A percentile compares a stretch with the other conserved stretches of the same genome.
Conservation (phyloP, 2,888 invertebrate species). For the Dromius quadrimaculatus region DNA sequence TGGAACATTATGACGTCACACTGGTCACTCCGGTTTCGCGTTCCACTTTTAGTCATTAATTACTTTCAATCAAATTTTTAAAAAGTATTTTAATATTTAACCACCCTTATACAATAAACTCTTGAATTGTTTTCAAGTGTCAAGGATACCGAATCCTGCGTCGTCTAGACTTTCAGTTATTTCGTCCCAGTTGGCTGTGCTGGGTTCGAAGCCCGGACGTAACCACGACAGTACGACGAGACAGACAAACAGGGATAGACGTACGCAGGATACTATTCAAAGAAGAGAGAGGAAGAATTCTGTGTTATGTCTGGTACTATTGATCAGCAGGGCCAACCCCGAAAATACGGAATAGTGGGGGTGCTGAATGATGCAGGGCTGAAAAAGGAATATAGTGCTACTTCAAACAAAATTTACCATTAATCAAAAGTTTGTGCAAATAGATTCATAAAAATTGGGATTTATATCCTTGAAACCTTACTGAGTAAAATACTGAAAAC, state of each 20-base stretch:
- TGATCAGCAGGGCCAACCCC: slow-evolving; percentile 24
- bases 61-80: too few relatives aligned
- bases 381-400: too few relatives aligned
- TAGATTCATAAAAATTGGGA: too few relatives aligned
- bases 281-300: not conserved
- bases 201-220: slow-evolving; percentile 36
- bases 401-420: too few relatives aligned
- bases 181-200: not conserved
- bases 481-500: too few relatives aligned
- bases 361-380: not conserved
- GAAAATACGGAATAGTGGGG: not conserved
- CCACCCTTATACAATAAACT: too few relatives aligned
- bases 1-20: slow-evolving; percentile 14
- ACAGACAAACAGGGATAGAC: not conserved
- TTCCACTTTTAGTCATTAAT: slow-evolving; percentile 26
- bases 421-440: too few relatives aligned
- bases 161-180: too few relatives aligned
- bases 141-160: too few relatives aligned
- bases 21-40: slow-evolving; percentile 19
- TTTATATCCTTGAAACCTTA: too few relatives aligned
- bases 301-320: slow-evolving; percentile 38
- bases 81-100: too few relatives aligned
- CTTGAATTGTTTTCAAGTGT: too few relatives aligned
- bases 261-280: not conserved
- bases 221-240: slow-evolving; percentile 2